Percentiles rank a stretch among this genome's conserved stretches.
Evolutionary conservation across 2,888 invertebrate genomes (phyloP).

Genomic region (Beris chalybata): DNA sequence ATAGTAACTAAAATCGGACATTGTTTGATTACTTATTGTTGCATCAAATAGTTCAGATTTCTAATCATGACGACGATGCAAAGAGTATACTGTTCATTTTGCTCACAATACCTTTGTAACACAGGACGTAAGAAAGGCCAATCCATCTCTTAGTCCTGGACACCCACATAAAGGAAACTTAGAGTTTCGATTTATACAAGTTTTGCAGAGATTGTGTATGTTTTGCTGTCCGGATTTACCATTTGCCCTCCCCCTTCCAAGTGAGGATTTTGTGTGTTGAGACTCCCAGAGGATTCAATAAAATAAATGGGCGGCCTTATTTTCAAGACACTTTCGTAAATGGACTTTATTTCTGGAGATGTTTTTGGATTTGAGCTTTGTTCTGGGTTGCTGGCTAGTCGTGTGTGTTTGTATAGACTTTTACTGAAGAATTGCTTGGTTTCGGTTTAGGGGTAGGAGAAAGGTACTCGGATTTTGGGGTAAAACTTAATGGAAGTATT

Average conservation of each 20-base stretch:
- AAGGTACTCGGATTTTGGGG: constrained; percentile 7
- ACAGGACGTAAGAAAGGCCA: too few species aligned
- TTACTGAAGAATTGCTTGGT: constrained; percentile 21
- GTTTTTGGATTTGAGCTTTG: constrained; percentile 17
- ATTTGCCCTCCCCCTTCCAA: not conserved
- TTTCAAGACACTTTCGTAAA: constrained; percentile 41
- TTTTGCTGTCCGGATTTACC: constrained; percentile 7
- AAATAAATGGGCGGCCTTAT: constrained; percentile 42
- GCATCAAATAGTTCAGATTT: too few species aligned
- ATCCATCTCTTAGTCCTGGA: too few species aligned
- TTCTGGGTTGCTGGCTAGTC: constrained; percentile 7
- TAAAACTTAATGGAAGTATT: constrained; percentile 36
- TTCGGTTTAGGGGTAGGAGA: constrained; percentile 15
- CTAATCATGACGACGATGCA: too few species aligned
- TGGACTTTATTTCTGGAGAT: constrained; percentile 35
- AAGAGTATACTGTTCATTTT: too few species aligned
- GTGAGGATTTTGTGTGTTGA: not conserved
- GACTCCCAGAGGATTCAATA: constrained; percentile 41
- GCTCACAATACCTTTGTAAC: too few species aligned
- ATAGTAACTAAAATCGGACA: constrained; percentile 12
- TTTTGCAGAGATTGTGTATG: constrained; percentile 9
- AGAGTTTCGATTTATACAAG: constrained; percentile 30
- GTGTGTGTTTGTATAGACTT: constrained; percentile 15
- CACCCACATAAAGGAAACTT: constrained; percentile 18
- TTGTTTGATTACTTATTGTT: constrained; percentile 24